phyloP scores from a whole-genome alignment of 2,888 invertebrate genomes.

The Aphodius granarius region DNA sequence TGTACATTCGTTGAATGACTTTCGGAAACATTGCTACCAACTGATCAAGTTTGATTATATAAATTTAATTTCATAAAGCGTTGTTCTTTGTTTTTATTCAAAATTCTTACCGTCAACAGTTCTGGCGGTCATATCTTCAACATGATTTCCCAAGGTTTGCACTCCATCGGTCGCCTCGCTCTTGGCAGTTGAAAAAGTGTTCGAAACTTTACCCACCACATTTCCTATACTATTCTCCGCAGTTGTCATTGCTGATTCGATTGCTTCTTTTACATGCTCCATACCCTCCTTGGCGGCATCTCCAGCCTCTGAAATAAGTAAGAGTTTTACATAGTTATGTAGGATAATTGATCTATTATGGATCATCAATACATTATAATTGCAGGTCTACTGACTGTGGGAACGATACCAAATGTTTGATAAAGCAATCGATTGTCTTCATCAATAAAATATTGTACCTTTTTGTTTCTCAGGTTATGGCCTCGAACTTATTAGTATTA shows the following conservation, averaged over 20 bases:
- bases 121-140: slow-evolving; percentile 31
- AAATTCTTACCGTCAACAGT: neutral
- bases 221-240: slow-evolving; percentile 47
- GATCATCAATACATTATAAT: neutral
- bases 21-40: no score
- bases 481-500: neutral
- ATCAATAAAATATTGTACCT: neutral
- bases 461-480: neutral
- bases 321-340: neutral
- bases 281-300: slow-evolving; percentile 44
- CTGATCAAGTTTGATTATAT: no score
- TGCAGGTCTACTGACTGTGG: neutral
- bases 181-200: slow-evolving; percentile 43
- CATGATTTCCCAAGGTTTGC: slow-evolving; percentile 39
- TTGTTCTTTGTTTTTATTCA: no score
- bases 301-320: slow-evolving; percentile 42
- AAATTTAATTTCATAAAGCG: no score
- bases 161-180: slow-evolving; percentile 36
- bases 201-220: slow-evolving; percentile 47
- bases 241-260: slow-evolving; percentile 44
- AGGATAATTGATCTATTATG: neutral
- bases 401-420: neutral
- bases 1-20: no score
- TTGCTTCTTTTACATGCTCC: slow-evolving; percentile 47
- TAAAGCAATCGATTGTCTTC: neutral